Percentiles rank a stretch among this genome's conserved stretches.
phyloP scores from a whole-genome alignment of 2,888 invertebrate genomes.

The Alcis repandata region DNA sequence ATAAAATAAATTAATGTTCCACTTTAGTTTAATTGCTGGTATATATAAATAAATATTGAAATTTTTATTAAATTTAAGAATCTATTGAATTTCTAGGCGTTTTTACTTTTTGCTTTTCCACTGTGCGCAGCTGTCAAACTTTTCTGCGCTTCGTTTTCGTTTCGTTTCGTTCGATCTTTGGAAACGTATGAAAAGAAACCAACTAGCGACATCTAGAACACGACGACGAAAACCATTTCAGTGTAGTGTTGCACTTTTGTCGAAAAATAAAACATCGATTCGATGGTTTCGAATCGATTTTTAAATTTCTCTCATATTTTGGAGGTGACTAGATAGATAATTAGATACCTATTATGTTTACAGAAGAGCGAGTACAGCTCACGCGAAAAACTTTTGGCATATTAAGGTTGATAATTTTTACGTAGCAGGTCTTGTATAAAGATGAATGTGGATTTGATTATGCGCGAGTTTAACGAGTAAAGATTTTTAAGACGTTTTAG shows the following conservation, averaged over 20 bases:
- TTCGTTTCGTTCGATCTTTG: constrained; percentile 30
- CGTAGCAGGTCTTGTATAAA: too few species aligned
- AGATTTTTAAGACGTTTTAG: too few species aligned
- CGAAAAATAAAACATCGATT: neutral
- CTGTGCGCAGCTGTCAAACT: constrained; percentile 69
- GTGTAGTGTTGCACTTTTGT: constrained; percentile 1
- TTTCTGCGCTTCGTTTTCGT: constrained; percentile 53
- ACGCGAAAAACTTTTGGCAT: too few species aligned
- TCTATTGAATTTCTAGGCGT: constrained; percentile 55
- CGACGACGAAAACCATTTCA: neutral
- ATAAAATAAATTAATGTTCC: neutral
- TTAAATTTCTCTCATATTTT: too few species aligned
- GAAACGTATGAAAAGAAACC: constrained; percentile 39
- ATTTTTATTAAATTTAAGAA: neutral
- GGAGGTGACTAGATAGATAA: too few species aligned
- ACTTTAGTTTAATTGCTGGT: neutral
- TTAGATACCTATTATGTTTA: too few species aligned
- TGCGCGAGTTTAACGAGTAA: too few species aligned
- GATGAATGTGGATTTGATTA: too few species aligned
- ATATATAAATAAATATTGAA: neutral
- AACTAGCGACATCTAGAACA: constrained; percentile 41
- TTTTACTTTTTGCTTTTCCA: constrained; percentile 42
- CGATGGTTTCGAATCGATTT: neutral
- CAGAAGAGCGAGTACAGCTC: too few species aligned
- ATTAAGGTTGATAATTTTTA: too few species aligned